These are phyloP conservation scores for Lagopus muta DNA, from an alignment of 2,113 vertebrate species.

Conservation along the genomic window DNA sequence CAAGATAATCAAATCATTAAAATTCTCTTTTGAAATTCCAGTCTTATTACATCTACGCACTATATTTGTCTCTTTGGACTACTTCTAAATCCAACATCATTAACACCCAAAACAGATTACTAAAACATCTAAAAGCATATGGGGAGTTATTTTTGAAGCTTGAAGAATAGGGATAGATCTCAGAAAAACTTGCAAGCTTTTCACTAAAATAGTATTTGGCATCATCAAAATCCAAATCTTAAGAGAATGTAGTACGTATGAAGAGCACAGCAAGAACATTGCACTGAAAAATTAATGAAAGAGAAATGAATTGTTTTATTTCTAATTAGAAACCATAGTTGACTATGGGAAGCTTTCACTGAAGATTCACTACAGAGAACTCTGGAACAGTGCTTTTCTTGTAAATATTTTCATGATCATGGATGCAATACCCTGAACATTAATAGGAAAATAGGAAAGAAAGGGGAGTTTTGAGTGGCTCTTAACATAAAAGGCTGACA, in stretches of 20 bases:
- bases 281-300: constrained; percentile 42
- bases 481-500: not conserved
- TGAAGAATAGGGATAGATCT: not conserved
- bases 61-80: not conserved
- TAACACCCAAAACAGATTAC: not conserved
- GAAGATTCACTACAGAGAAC: constrained; percentile 29
- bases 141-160: not conserved
- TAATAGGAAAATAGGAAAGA: not conserved
- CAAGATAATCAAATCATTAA: constrained; percentile 2
- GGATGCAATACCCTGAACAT: not conserved
- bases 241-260: not conserved
- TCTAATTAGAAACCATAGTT: constrained; percentile 2
- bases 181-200: not conserved
- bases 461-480: not conserved
- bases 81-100: constrained; percentile 7
- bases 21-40: constrained; percentile 40
- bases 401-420: constrained; percentile 20
- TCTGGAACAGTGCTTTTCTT: not conserved
- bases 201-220: not conserved
- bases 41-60: not conserved
- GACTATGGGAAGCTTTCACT: constrained; percentile 16
- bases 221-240: constrained; percentile 12
- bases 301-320: constrained; percentile 18
- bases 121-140: not conserved
- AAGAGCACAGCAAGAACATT: not conserved